These are phyloP conservation scores for Argentina silus DNA, from an alignment of 2,797 vertebrate species.

Conservation along the genomic window DNA sequence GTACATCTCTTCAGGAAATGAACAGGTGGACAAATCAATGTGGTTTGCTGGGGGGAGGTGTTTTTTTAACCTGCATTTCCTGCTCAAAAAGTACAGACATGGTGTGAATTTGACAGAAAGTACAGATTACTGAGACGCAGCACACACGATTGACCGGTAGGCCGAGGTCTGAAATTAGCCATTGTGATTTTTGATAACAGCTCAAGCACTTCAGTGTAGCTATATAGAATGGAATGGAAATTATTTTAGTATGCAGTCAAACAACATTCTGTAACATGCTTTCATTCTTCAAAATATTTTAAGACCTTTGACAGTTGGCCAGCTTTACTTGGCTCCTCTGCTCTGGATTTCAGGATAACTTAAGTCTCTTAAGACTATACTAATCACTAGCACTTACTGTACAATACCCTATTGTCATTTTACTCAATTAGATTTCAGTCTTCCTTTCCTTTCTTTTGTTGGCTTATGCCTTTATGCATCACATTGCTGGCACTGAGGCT, in stretches of 20 bases:
- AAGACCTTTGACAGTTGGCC: neutral
- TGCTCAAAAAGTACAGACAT: neutral
- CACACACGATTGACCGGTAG: neutral
- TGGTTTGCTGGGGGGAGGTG: neutral
- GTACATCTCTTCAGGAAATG: neutral
- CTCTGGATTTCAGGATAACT: no score
- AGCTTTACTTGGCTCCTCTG: neutral
- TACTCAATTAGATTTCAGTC: neutral
- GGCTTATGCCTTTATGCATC: neutral
- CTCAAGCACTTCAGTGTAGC: neutral
- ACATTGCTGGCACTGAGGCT: neutral
- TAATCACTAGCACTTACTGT: neutral
- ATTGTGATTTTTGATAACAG: neutral
- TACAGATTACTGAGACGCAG: neutral
- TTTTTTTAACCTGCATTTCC: neutral
- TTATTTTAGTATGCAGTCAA: neutral
- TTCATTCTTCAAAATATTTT: neutral
- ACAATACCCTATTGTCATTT: neutral
- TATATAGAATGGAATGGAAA: neutral
- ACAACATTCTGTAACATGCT: neutral
- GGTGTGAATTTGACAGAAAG: neutral
- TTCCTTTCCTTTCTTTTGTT: neutral
- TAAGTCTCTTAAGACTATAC: no score
- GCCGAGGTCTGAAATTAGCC: neutral
- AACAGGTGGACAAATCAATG: slow-evolving; percentile 2